A percentile compares a stretch with the other conserved stretches of the same genome.
Evolutionary conservation across 2,797 vertebrate genomes (phyloP).

Genomic region (Sebastes glaucus): DNA sequence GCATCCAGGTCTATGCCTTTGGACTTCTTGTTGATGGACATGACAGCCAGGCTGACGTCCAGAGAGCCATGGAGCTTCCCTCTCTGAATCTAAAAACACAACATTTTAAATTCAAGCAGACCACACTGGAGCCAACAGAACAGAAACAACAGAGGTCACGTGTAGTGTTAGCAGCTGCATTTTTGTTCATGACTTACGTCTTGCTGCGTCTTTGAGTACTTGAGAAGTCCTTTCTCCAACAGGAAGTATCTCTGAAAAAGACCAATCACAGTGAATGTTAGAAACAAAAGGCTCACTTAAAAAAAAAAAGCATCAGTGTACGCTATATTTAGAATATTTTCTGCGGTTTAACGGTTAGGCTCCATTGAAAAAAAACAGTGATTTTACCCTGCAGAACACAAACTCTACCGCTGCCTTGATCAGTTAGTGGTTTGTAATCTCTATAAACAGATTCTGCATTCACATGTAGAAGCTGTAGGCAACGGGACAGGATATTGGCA

Average conservation of each 20-base stretch:
- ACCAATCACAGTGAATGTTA: background rate
- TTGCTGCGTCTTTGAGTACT: conserved; percentile 88
- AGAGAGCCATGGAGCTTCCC: conserved; percentile 91
- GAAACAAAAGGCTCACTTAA: background rate
- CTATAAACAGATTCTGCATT: too few relatives aligned
- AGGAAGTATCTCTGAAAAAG: conserved; percentile 89
- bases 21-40: conserved; percentile 94
- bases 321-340: background rate
- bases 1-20: conserved; percentile 92
- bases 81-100: conserved; percentile 79
- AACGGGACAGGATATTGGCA: too few relatives aligned
- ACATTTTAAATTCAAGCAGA: background rate
- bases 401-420: too few relatives aligned
- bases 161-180: background rate
- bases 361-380: too few relatives aligned
- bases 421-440: too few relatives aligned
- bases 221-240: conserved; percentile 89
- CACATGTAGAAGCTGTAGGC: too few relatives aligned
- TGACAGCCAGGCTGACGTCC: conserved; percentile 89
- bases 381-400: too few relatives aligned
- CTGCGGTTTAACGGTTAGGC: background rate
- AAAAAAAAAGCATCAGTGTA: background rate
- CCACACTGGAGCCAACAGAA: too few relatives aligned
- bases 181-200: conserved; percentile 82
- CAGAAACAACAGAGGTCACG: background rate